Evolutionary conservation across 2,888 invertebrate species (phyloP).

Genomic region (Kryphioiulus occultus): DNA sequence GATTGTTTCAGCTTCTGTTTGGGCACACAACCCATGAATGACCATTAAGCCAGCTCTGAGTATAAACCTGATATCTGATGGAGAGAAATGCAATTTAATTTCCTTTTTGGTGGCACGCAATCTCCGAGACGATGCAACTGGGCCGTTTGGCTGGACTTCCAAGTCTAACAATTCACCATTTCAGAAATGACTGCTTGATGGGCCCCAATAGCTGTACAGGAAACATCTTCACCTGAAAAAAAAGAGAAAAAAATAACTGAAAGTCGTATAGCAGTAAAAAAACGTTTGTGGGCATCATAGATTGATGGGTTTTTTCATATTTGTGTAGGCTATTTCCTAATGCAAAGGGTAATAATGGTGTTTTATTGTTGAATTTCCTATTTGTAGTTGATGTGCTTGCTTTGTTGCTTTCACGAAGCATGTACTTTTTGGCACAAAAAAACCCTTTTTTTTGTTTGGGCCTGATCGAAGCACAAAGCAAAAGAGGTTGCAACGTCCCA

Average conservation of each 20-base stretch:
- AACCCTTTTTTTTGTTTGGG: neutral
- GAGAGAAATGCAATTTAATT: neutral
- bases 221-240: neutral
- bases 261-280: neutral
- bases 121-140: neutral
- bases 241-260: neutral
- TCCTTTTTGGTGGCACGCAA: neutral
- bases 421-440: neutral
- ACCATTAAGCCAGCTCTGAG: neutral
- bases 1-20: neutral
- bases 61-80: neutral
- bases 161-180: neutral
- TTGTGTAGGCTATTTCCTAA: neutral
- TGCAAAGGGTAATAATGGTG: conserved; percentile 11
- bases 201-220: neutral
- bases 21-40: neutral
- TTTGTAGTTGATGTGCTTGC: conserved; percentile 2
- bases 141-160: neutral
- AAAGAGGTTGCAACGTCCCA: neutral
- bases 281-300: neutral
- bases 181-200: neutral
- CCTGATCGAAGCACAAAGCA: neutral
- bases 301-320: conserved; percentile 8
- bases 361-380: conserved; percentile 14
- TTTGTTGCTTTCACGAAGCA: neutral